Conservation (phyloP, 2,888 invertebrate species). For the Allophyes oxyacanthae region DNA sequence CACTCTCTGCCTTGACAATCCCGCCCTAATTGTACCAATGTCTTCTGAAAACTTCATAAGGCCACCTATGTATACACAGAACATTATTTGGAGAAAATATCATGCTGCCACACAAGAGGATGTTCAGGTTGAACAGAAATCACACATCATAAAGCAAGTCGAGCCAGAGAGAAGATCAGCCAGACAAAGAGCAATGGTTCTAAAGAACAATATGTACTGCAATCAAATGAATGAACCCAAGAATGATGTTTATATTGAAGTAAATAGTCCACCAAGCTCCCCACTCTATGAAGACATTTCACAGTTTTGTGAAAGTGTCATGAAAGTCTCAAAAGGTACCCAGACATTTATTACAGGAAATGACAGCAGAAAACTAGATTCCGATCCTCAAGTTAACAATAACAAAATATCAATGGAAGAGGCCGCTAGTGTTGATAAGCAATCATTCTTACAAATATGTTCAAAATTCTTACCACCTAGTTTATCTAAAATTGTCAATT, state of each 20-base stretch:
- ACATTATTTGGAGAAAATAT: neutral
- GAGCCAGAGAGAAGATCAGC: conserved; percentile 11
- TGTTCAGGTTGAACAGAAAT: neutral
- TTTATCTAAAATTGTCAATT: conserved; percentile 43
- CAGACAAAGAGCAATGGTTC: conserved; percentile 7
- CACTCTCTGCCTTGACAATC: conserved; percentile 16
- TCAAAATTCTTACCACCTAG: conserved; percentile 39
- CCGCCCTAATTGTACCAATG: conserved; percentile 4
- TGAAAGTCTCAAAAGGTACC: conserved; percentile 41
- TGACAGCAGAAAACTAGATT: conserved; percentile 1
- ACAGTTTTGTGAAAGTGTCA: conserved; percentile 49
- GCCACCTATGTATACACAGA: conserved; percentile 6
- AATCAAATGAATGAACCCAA: conserved; percentile 1
- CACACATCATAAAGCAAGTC: neutral
- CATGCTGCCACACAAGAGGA: neutral
- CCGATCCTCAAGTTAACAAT: neutral
- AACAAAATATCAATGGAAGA: neutral
- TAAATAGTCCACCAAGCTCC: conserved; percentile 1
- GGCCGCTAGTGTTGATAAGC: neutral
- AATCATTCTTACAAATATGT: conserved; percentile 34
- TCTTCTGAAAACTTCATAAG: conserved; percentile 3
- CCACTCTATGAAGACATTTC: conserved; percentile 22
- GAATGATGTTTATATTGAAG: neutral
- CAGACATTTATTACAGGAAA: conserved; percentile 23
- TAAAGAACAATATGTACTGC: conserved; percentile 5